phyloP scores from a whole-genome alignment of 1,140 invertebrate species.

The Hyposmocoma kahamanoa region DNA sequence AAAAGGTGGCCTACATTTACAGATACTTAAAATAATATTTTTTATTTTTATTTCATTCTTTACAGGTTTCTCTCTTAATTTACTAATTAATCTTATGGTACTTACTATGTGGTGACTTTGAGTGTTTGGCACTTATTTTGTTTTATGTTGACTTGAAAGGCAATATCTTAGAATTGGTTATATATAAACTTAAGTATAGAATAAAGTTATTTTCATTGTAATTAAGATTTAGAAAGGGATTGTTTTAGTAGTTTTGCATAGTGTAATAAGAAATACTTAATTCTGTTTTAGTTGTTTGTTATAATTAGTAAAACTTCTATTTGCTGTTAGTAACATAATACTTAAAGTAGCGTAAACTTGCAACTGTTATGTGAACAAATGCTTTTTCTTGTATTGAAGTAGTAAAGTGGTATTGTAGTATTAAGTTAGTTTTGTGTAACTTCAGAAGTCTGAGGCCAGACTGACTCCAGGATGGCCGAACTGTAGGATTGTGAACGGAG shows the following conservation, averaged over 20 bases:
- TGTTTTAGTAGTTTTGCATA: too few species aligned
- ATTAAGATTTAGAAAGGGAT: too few species aligned
- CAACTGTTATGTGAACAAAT: neutral
- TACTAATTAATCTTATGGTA: neutral
- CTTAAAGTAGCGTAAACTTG: neutral
- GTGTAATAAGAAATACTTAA: too few species aligned
- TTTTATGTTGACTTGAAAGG: neutral
- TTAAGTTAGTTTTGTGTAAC: too few species aligned
- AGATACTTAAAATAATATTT: neutral
- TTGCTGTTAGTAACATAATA: neutral
- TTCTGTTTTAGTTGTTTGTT: too few species aligned
- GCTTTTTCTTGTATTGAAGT: neutral
- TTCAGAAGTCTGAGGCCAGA: too few species aligned
- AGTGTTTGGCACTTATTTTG: neutral
- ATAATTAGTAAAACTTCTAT: too few species aligned
- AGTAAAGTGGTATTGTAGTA: neutral
- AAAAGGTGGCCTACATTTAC: conserved; percentile 17
- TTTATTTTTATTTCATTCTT: neutral
- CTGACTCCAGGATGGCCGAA: too few species aligned
- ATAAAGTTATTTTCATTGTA: neutral
- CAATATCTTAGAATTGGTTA: neutral
- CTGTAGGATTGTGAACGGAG: too few species aligned
- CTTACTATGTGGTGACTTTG: neutral
- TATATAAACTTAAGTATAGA: neutral
- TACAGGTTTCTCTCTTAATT: too few species aligned